Base-by-base conservation (phyloP, 1,140 invertebrate species). In the Anoplolepis gracilipes region DNA sequence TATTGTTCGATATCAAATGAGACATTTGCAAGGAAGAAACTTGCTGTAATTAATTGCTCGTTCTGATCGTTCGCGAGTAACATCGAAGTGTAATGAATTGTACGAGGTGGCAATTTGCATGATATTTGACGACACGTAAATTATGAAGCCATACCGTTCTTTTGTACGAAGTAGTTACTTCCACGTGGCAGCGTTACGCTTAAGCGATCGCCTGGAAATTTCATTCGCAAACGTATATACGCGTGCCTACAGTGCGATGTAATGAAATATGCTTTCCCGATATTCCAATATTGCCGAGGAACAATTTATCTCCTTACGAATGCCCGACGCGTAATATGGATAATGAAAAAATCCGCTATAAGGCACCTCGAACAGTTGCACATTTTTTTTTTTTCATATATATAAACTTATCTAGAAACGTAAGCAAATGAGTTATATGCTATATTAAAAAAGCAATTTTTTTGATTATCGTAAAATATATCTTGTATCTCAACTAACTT, bases 241-340 rank as follows among this genome's bases (percentile, higher is more conserved):
- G 84, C 88, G 65, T 75, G 85, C 77, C 53, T 69, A 69, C 73
- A 61, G 39, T 55, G 62, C 81, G 69, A 64, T 78, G 72, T 92
- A 91, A 91, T 93, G 91, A 93, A 93, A 93, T 93, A 93, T 92
- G 92, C 85, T 92, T 93, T 92, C 89, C 92, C 92, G 90, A 93
- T 93, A 93, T 91, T 93, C 90, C 92, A 92, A 93, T 93, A 92
- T 93, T 90, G 87, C 86, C 77, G 84, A 88, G 85, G 84, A 92
- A 91, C 87, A 91, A 92, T 92, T 92, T 92, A 92, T 92, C 88
- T 91, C 91, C 88, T 91, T 92, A 85, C 84, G 59, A 90, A 79
- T 90, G 77, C 57, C 73, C 61, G 67, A 53, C 49, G 79, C 39
- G 86, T 86, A 86, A 89, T 88, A 85, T 85, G 88, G 78, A 91